Conservation (phyloP, 1,140 invertebrate species). For the Armadillidium nasatum region DNA sequence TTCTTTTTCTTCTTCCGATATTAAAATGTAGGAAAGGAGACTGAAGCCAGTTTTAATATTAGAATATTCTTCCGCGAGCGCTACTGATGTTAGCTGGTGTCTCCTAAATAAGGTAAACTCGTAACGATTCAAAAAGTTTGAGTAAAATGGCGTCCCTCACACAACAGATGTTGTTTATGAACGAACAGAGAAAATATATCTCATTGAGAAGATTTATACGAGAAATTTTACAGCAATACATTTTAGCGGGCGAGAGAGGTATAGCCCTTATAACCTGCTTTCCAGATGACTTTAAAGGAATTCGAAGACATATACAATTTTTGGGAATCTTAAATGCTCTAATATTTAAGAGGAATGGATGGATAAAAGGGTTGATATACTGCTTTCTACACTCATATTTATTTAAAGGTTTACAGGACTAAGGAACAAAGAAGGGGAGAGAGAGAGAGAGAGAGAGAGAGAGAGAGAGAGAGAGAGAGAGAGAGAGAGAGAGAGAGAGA, state of each 20-base stretch:
- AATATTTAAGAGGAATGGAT: constrained; percentile 7
- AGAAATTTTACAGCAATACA: constrained; percentile 13
- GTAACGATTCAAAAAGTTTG: constrained; percentile 10
- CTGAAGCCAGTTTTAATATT: not conserved
- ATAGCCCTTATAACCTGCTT: constrained; percentile 4
- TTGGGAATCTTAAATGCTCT: constrained; percentile 3
- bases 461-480: constrained; percentile 2
- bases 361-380: not conserved
- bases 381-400: constrained; percentile 7
- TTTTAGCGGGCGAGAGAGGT: constrained; percentile 7
- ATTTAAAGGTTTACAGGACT: not conserved
- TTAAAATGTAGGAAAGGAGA: not conserved
- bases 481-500: constrained; percentile 2
- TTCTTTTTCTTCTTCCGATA: not conserved
- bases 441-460: not conserved
- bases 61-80: constrained; percentile 6
- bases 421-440: not conserved
- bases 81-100: not conserved
- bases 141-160: constrained; percentile 11
- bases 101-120: constrained; percentile 12
- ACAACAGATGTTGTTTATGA: constrained; percentile 10
- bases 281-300: not conserved
- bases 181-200: constrained; percentile 10
- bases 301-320: not conserved
- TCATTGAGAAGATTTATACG: constrained; percentile 13